A percentile compares a stretch with the other conserved stretches of the same genome.
Evolutionary conservation across 2,113 vertebrate genomes (phyloP).

Genomic region (Hydropotes inermis): DNA sequence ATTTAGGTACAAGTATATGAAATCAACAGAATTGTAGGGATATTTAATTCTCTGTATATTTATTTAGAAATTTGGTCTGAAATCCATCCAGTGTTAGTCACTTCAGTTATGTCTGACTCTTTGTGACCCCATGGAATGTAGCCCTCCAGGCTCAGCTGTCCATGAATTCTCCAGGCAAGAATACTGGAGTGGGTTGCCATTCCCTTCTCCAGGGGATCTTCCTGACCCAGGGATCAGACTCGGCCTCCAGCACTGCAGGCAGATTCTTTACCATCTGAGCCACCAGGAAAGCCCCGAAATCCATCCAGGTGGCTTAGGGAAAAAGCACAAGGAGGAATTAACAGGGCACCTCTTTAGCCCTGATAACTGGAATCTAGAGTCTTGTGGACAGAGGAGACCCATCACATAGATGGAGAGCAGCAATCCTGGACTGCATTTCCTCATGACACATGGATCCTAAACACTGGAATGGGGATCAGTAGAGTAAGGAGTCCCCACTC

Average conservation of each 20-base stretch:
- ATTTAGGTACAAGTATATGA: neutral
- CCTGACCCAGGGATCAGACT: neutral
- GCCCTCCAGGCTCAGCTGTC: neutral
- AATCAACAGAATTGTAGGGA: neutral
- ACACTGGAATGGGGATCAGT: neutral
- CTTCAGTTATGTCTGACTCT: neutral
- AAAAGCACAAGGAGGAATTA: neutral
- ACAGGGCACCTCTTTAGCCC: neutral
- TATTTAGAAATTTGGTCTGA: neutral
- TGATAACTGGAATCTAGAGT: neutral
- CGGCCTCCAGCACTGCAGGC: neutral
- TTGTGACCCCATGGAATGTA: neutral
- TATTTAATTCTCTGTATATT: neutral
- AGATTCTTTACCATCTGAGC: neutral
- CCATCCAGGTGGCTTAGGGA: neutral
- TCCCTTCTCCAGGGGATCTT: neutral
- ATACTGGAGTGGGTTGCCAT: neutral
- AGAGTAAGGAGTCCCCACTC: fast-evolving
- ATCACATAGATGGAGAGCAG: neutral
- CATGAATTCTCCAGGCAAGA: neutral
- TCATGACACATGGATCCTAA: too few relatives aligned
- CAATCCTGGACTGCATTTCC: neutral
- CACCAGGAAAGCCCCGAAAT: neutral
- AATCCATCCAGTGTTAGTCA: neutral
- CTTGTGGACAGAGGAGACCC: neutral